Conservation (phyloP, 30 jellyfish, hydroid and myxozoan species). For the Sanderia malayensis region DNA sequence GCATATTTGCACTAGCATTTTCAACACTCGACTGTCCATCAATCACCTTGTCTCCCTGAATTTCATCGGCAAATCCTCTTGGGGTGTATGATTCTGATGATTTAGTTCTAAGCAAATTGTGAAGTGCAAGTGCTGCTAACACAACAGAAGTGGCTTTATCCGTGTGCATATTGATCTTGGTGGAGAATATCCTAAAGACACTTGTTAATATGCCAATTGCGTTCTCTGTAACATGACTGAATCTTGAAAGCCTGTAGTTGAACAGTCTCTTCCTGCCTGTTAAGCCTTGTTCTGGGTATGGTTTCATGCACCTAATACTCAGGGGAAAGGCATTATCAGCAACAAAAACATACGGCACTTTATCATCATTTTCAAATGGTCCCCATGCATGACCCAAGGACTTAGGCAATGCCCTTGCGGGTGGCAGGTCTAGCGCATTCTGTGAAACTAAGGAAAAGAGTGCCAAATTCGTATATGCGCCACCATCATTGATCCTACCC, state of each 20-base stretch:
- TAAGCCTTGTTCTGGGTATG: conserved; percentile 19
- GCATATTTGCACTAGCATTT: conserved; percentile 4
- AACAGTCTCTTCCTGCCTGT: conserved; percentile 11
- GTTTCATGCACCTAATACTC: conserved; percentile 6
- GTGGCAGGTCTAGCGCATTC: conserved; percentile 22
- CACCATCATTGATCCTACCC: conserved; percentile 71
- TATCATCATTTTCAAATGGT: conserved; percentile 10
- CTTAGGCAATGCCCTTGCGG: conserved; percentile 38
- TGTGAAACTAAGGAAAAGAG: conserved; percentile 1
- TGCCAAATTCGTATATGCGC: conserved; percentile 39
- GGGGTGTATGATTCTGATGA: conserved; percentile 45
- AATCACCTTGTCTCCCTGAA: conserved; percentile 6
- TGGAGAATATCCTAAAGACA: conserved; percentile 15
- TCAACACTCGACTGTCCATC: conserved; percentile 42
- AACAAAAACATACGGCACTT: conserved; percentile 11
- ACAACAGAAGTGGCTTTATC: conserved; percentile 40
- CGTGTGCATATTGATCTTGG: conserved; percentile 36
- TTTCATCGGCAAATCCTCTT: conserved; percentile 40
- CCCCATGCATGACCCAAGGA: conserved; percentile 18
- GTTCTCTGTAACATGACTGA: conserved; percentile 27
- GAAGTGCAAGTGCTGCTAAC: conserved; percentile 34
- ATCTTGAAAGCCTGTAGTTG: conserved; percentile 35
- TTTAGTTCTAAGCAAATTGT: conserved; percentile 30
- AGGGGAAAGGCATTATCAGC: conserved; percentile 30
- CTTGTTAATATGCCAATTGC: conserved; percentile 31